Evolutionary conservation across 2,797 vertebrate species (phyloP).

Genomic region (Austrolebias charrua): DNA sequence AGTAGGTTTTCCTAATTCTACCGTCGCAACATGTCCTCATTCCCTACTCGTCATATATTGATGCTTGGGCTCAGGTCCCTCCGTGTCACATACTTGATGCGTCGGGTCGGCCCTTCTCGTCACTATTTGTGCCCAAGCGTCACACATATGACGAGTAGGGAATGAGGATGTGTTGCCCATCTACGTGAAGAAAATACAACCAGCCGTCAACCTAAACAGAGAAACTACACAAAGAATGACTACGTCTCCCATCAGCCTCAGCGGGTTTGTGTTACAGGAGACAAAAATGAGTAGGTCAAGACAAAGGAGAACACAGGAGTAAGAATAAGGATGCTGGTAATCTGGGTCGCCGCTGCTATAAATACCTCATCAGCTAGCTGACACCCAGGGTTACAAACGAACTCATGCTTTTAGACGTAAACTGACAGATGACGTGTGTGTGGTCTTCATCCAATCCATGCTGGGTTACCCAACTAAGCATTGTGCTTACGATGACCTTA

Average conservation of each 20-base stretch:
- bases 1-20: neutral
- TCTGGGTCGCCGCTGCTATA: conserved; percentile 77
- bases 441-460: conserved; percentile 29
- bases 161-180: too few relatives aligned
- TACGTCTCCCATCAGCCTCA: neutral
- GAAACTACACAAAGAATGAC: neutral
- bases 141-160: too few relatives aligned
- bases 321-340: conserved; percentile 58
- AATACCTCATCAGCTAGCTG: conserved; percentile 74
- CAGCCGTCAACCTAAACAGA: neutral
- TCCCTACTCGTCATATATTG: too few relatives aligned
- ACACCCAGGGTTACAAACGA: conserved; percentile 68
- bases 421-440: conserved; percentile 11
- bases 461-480: neutral
- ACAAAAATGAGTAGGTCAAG: conserved; percentile 25
- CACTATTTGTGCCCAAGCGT: too few relatives aligned
- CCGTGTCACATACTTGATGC: too few relatives aligned
- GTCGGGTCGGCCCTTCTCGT: too few relatives aligned
- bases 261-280: conserved; percentile 1
- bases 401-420: conserved; percentile 33
- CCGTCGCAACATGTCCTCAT: too few relatives aligned
- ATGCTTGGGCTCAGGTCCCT: too few relatives aligned
- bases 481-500: neutral
- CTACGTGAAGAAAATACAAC: neutral
- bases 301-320: conserved; percentile 37